Evolutionary conservation across 2,888 invertebrate species (phyloP).

Genomic region (Oeneis ivallda): DNA sequence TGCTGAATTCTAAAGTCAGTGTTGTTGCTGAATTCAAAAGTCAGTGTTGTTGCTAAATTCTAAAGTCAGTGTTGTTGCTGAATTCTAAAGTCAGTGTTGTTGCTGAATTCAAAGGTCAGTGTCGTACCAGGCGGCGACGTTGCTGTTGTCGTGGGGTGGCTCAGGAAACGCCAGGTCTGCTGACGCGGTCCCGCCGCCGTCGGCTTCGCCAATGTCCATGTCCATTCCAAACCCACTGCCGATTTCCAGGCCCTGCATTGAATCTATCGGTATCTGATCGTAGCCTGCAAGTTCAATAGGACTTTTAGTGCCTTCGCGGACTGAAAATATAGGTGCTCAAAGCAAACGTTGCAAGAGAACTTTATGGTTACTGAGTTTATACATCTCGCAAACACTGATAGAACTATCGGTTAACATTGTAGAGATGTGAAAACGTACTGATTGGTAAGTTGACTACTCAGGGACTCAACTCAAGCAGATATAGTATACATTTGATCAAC

Average conservation of each 20-base stretch:
- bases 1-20: conserved; percentile 85
- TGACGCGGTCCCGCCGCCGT: conserved; percentile 88
- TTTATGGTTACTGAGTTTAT: too few relatives aligned
- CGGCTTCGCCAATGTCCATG: conserved; percentile 94
- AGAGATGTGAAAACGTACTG: too few relatives aligned
- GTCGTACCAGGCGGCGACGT: conserved; percentile 98
- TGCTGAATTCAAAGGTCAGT: conserved; percentile 85
- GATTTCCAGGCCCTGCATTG: conserved; percentile 97
- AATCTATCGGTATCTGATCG: conserved; percentile 98
- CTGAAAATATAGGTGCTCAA: not conserved
- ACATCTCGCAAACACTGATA: too few relatives aligned
- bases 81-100: not conserved
- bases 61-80: conserved; percentile 94
- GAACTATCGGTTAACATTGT: too few relatives aligned
- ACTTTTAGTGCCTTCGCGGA: not conserved
- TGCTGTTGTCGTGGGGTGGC: conserved; percentile 94
- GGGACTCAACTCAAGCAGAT: too few relatives aligned
- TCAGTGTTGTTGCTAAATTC: conserved; percentile 99
- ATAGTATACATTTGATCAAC: too few relatives aligned
- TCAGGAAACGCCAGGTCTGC: conserved; percentile 89
- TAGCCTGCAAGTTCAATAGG: conserved; percentile 84
- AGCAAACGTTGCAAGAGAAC: not conserved
- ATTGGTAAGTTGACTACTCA: too few relatives aligned
- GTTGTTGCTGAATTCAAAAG: conserved; percentile 65
- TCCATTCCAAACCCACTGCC: conserved; percentile 94